phyloP scores from a whole-genome alignment of 2,797 vertebrate species.

The Brachyalestes nurse region DNA sequence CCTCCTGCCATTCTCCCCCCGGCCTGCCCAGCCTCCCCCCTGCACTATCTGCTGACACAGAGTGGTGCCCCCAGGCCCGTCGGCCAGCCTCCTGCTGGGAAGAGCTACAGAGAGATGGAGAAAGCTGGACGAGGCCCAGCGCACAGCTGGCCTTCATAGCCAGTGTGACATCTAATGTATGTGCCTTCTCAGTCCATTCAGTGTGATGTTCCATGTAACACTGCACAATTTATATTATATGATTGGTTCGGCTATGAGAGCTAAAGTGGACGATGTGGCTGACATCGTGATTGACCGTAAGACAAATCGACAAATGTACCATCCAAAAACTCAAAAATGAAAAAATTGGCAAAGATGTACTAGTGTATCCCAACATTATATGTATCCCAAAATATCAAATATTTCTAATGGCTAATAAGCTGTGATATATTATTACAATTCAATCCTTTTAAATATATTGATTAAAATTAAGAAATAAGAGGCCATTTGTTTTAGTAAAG shows the following conservation, averaged over 20 bases:
- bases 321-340: too few species aligned
- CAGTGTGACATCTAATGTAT: neutral
- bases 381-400: too few species aligned
- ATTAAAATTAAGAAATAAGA: too few species aligned
- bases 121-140: conserved; percentile 69
- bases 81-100: conserved; percentile 76
- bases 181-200: neutral
- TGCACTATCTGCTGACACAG: conserved; percentile 86
- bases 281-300: neutral
- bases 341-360: too few species aligned
- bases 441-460: too few species aligned
- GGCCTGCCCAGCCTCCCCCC: conserved; percentile 75
- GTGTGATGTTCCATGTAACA: neutral
- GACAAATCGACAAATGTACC: neutral
- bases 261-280: neutral
- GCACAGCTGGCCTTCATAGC: conserved; percentile 56
- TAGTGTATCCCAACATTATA: too few species aligned
- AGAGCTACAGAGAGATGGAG: conserved; percentile 43
- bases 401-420: too few species aligned
- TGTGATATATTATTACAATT: too few species aligned
- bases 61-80: conserved; percentile 74
- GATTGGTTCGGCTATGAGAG: neutral
- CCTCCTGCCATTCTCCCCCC: conserved; percentile 71
- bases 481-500: too few species aligned
- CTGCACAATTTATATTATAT: neutral